Conservation (phyloP, 2,888 invertebrate genomes). For the Agelastica alni region DNA sequence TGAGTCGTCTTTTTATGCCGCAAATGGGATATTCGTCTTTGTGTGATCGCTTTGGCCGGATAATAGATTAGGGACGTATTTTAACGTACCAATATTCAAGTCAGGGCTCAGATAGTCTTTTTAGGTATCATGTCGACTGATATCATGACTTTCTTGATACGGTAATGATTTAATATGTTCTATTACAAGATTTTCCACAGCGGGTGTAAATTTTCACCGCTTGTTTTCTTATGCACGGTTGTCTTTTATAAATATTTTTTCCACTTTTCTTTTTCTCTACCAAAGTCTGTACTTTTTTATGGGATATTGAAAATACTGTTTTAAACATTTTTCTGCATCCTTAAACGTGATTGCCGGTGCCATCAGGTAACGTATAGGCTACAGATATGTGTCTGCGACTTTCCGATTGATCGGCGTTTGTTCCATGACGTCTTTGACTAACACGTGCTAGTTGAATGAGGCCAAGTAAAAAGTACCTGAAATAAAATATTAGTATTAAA, state of each 20-base stretch:
- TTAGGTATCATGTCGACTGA: neutral
- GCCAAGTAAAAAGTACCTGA: neutral
- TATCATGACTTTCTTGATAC: neutral
- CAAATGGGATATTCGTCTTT: too few species aligned
- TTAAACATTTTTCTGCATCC: neutral
- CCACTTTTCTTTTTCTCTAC: neutral
- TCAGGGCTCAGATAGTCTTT: neutral
- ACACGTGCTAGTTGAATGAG: neutral
- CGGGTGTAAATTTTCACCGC: neutral
- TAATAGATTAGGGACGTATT: too few species aligned
- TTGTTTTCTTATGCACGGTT: neutral
- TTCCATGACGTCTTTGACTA: neutral
- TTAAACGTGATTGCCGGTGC: neutral
- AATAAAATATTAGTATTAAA: neutral
- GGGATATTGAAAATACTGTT: neutral
- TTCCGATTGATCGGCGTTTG: neutral
- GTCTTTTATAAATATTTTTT: neutral
- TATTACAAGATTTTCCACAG: neutral
- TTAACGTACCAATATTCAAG: neutral
- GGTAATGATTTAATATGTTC: neutral
- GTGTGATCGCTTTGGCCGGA: too few species aligned
- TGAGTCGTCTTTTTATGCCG: too few species aligned
- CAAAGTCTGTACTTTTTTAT: neutral
- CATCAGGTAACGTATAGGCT: neutral
- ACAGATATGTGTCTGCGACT: neutral